Base-by-base conservation (phyloP, 2,797 vertebrate genomes). In the Ambastaia sidthimunki region DNA sequence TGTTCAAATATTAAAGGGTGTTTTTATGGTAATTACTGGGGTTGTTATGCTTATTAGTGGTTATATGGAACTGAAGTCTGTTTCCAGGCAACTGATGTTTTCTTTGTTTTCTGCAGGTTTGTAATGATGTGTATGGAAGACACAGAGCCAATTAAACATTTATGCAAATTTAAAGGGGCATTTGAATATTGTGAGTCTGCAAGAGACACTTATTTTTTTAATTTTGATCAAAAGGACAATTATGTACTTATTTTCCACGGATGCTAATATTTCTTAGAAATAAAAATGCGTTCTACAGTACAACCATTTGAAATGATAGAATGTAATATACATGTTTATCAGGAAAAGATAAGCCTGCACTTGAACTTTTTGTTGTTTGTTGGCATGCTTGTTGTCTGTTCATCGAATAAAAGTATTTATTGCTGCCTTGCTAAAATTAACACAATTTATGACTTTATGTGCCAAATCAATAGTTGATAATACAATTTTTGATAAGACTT, bases 111-210 rank as follows among this genome's bases (percentile, higher is more conserved):
- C 89, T 68, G 83, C 91, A 94, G 94, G 94, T 86, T 90, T 95
- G 88, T 95, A 92, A 91, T 87, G 87, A 91, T 18, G 87, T 86
- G 80, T n/a, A 84, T 84, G 85, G 85, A 86, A 89, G 86, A 89
- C 85, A 69, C 1, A 79, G 89, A 91, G 90, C 89, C 87, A 88
- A 88, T 91, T 89, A 89, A 90, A 92, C 90, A 84, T 91, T 93
- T 94, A 95, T 94, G 93, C 94, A 94, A n/a, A 94, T 92, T 89
- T 84, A 60, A 88, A 88, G 86, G 91, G 92, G 93, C 88, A 92
- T 94, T 94, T 93, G 76, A 93, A 90, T 90, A 93, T 76, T 85
- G 86, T 90, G 89, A 90, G 89, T 86, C 76, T 80, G 68, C 74
- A 76, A 85, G 83, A 93, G 76, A 91, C 89, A 82, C 47, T 88